A percentile compares a stretch with the other conserved stretches of the same genome.
These are phyloP conservation scores for Coregonus sp. DNA, from an alignment of 2,797 vertebrate genomes.

Conservation along the genomic window DNA sequence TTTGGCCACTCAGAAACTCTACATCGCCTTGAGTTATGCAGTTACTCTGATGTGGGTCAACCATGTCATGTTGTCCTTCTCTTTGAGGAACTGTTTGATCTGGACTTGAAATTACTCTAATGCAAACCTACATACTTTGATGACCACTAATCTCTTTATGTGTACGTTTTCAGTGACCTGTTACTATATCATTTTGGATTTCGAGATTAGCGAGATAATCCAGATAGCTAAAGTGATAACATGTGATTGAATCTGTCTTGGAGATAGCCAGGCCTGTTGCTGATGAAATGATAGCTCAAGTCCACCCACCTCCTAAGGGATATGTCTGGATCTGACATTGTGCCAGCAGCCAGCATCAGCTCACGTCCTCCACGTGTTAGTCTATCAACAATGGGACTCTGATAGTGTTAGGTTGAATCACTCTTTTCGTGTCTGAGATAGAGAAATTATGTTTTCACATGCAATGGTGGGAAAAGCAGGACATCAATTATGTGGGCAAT, in stretches of 20 bases:
- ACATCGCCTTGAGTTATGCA: no score
- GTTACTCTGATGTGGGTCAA: no score
- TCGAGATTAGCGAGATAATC: background rate
- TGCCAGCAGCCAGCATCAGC: background rate
- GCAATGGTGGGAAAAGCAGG: background rate
- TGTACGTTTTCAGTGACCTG: background rate
- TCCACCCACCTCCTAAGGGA: background rate
- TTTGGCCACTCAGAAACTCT: no score
- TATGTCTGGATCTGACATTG: background rate
- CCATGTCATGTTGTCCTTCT: background rate
- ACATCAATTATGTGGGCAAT: background rate
- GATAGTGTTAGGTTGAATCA: background rate
- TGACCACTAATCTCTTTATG: background rate
- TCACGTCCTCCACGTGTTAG: background rate
- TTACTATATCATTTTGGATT: background rate
- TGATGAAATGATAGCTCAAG: background rate
- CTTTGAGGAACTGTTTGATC: background rate
- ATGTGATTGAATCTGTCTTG: background rate
- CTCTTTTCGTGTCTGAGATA: background rate
- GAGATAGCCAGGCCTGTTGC: background rate
- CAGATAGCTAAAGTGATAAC: background rate
- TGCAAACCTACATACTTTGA: background rate
- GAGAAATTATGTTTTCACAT: background rate
- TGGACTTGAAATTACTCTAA: background rate
- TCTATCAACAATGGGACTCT: background rate